Evolutionary conservation across 1,140 invertebrate genomes (phyloP), one percentile per base, ranked within the genome.

Genomic region (Heliconius hermathena): DNA sequence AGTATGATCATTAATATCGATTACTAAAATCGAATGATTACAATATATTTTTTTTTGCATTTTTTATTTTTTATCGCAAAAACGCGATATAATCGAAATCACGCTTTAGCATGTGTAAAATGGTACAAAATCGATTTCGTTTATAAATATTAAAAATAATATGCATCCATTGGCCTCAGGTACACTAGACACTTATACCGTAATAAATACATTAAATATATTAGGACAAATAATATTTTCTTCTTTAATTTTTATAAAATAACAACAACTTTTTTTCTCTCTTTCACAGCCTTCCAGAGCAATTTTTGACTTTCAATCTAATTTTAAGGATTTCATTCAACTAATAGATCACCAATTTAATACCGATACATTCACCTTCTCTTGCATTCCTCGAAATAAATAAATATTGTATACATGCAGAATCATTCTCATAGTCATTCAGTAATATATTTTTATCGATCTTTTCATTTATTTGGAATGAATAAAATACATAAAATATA

Each of bases 261-360:
- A 60, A 60, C 8, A 60, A 66, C 22, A 36, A 33, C 26, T 46
- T 71, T 36, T 52, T 72, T 54, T 57, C 29, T 72, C 76, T 77
- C 76, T 77, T 72, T 77, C 76, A 77, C 76, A 77, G 76, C 76
- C 76, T 77, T 73, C 54, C 70, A 77, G 76, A 77, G 74, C 74
- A 75, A 75, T 76, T 66, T 76, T 76, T 36, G 16, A 74, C 13
- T 29, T 75, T 75, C n/a, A 29, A 54, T 33, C 74, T 20, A 60
- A 60, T 60, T 22, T 60, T 26, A 11, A 60, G 52, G 9, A 22
- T 60, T 8, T 60, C 57, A 22, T 60, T 60, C 22, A 60, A 60
- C n/a, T 60, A 66, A 29, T 5, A 13, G 26, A 16, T 29, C 22
- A 29, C n/a, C 60, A 66, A 66, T 66, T 66, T 66, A 66, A 66